Evolutionary conservation across 2,888 invertebrate genomes (phyloP), one percentile per base, ranked within the genome.

Genomic region (Cyrtodaria siliqua): DNA sequence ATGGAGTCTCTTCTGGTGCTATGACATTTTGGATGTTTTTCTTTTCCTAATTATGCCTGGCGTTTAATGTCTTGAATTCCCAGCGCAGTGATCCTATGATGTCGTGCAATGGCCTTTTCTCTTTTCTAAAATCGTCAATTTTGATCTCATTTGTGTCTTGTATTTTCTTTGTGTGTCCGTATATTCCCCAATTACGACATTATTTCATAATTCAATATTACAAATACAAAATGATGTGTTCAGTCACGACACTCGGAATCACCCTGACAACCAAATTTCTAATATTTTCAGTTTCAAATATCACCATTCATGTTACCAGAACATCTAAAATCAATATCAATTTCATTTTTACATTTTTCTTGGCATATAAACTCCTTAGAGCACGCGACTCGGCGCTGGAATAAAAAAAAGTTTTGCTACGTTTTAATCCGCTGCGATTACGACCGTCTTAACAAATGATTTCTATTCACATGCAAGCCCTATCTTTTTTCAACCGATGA

Each of bases 251-350:
- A 56, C 18, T 33, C 23, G 16, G 18, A n/a, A 40, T 56, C 56
- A 38, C 56, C 56, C 38, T 56, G 40, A 38, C 38, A 56, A 56
- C 56, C 18, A 40, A 33, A 23, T 56, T 18, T 33, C 33, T 56
- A 38, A 56, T 56, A 56, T 56, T 56, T 56, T 38, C 56, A 38
- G 56, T 56, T 56, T 56, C 38, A 56, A 38, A 56, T 56, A 20
- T 56, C 56, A 56, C 38, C 56, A 20, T 56, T 38, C n/a, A 38
- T 24, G 56, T 23, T 56, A 40, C 56, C 20, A 40, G 38, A 56
- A 20, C 29, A 8, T 38, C 20, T 23, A 20, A 33, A 40, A 56
- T 56, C 56, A 40, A 56, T 56, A 56, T 33, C 56, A 33, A 56
- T 56, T 56, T 56, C 38, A 56, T 56, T 33, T 56, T 56, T 56